Percentiles rank a stretch among this genome's conserved stretches.
Evolutionary conservation across 2,888 invertebrate species (phyloP).

Genomic region (Pristionchus maxplancki): DNA sequence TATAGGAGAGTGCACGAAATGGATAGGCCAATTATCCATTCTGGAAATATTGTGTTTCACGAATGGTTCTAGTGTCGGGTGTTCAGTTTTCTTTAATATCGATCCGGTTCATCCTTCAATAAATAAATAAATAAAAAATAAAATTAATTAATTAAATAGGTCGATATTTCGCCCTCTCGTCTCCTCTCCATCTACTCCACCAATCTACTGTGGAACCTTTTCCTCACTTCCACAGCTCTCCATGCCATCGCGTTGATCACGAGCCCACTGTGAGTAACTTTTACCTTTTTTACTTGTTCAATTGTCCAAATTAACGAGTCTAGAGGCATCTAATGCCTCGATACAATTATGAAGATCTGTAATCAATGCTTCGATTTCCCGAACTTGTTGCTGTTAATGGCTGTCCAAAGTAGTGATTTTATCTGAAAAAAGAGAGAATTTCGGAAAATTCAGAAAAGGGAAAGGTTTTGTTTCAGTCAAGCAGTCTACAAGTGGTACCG

Average conservation of each 20-base stretch:
- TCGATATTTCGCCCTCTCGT: conserved; percentile 56
- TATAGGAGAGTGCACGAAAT: too few relatives aligned
- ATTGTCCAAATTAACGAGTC: too few relatives aligned
- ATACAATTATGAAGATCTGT: too few relatives aligned
- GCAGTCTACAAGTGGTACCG: conserved; percentile 76
- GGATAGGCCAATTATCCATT: neutral
- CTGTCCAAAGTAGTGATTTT: too few relatives aligned
- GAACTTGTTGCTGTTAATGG: too few relatives aligned
- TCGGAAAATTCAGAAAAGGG: too few relatives aligned
- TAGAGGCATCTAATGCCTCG: too few relatives aligned
- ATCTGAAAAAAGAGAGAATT: too few relatives aligned
- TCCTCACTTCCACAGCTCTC: conserved; percentile 74
- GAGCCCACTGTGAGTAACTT: conserved; percentile 70
- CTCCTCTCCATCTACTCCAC: conserved; percentile 71
- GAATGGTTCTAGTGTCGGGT: neutral
- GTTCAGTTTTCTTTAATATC: neutral
- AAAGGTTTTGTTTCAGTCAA: conserved; percentile 76
- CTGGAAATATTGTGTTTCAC: neutral
- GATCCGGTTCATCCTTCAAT: neutral
- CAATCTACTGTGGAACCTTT: conserved; percentile 73
- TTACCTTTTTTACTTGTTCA: neutral
- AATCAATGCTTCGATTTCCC: too few relatives aligned
- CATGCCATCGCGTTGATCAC: conserved; percentile 75
- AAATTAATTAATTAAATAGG: neutral
- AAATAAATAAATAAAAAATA: neutral